Conservation (phyloP, 2,113 vertebrate genomes). For the Ptychochromis oligacanthus region DNA sequence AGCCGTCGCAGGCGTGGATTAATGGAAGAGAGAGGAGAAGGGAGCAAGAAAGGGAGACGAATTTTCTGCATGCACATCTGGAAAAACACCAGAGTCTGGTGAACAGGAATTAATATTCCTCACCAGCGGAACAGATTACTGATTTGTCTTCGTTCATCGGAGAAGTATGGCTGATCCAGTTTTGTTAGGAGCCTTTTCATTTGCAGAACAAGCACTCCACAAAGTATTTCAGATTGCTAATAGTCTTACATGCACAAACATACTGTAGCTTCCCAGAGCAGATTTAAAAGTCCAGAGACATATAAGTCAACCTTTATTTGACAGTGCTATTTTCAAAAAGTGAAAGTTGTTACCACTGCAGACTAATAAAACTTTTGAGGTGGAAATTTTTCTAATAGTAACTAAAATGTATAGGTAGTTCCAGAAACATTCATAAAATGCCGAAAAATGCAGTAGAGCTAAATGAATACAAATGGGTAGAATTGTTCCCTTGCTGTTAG, state of each 20-base stretch:
- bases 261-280: constrained; percentile 7
- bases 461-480: not conserved
- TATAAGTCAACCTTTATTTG: constrained; percentile 14
- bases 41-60: not conserved
- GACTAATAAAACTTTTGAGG: constrained; percentile 1
- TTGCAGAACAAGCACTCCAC: constrained; percentile 43
- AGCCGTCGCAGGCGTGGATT: constrained; percentile 34
- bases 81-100: constrained; percentile 56
- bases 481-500: not conserved
- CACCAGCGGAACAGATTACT: constrained; percentile 41
- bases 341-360: not conserved
- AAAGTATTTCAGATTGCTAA: constrained; percentile 43
- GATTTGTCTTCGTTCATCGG: constrained; percentile 51
- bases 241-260: constrained; percentile 33
- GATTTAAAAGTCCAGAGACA: constrained; percentile 20
- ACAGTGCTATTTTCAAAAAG: not conserved
- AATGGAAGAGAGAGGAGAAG: constrained; percentile 27
- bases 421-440: not conserved
- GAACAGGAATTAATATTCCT: constrained; percentile 53
- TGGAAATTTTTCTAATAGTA: not conserved
- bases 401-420: constrained; percentile 12
- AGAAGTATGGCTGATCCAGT: constrained; percentile 51
- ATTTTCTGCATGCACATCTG: constrained; percentile 55
- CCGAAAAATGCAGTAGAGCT: not conserved
- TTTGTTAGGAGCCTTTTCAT: constrained; percentile 47